Percentiles rank a stretch among this genome's conserved stretches.
Conservation (phyloP, 2,113 vertebrate genomes). For the Orientallactaga bullata region DNA sequence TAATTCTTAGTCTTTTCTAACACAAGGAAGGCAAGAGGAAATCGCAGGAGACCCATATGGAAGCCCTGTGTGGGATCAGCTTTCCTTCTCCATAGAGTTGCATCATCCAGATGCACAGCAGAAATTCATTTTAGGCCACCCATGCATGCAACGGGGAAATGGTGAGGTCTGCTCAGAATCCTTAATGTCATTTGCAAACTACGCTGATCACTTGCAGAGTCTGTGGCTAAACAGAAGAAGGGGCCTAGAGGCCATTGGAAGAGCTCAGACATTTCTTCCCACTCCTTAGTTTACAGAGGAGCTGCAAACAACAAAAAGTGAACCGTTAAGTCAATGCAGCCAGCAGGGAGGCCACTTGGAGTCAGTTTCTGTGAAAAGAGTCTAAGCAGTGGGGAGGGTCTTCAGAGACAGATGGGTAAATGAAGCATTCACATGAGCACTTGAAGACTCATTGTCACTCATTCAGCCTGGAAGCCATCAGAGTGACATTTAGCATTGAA, state of each 20-base stretch:
- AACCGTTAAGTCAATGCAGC: neutral
- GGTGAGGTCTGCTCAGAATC: slow-evolving; percentile 33
- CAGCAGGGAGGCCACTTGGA: neutral
- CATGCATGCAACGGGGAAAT: no score
- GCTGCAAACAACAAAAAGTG: neutral
- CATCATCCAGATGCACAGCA: slow-evolving; percentile 1
- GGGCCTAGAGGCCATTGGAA: neutral
- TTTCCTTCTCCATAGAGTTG: slow-evolving; percentile 32
- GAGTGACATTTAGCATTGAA: neutral
- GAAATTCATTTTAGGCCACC: slow-evolving; percentile 55
- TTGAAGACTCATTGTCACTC: neutral
- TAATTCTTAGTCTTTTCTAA: slow-evolving; percentile 11
- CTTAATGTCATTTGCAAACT: neutral
- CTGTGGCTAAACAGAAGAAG: neutral
- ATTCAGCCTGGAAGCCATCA: neutral
- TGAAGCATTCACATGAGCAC: neutral
- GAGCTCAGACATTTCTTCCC: no score
- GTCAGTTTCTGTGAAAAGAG: neutral
- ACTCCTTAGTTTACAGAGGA: neutral
- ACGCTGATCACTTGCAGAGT: neutral
- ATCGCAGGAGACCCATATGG: neutral
- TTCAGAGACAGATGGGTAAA: slow-evolving; percentile 47
- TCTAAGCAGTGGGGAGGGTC: neutral
- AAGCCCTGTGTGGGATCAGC: neutral
- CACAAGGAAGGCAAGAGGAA: slow-evolving; percentile 34